phyloP scores from a whole-genome alignment of 2,888 invertebrate genomes.

The Pristionchus fissidentatus region DNA sequence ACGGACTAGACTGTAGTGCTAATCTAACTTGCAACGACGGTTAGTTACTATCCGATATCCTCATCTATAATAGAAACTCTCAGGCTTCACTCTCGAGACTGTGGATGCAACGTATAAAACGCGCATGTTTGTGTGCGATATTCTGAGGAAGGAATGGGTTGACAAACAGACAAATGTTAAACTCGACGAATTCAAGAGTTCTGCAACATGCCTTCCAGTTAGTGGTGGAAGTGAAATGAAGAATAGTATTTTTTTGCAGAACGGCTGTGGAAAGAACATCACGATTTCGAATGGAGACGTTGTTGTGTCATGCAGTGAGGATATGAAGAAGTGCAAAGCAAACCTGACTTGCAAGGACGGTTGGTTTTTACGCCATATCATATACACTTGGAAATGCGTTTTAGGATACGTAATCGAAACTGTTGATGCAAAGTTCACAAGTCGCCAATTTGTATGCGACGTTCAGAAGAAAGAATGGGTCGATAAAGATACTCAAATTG shows the following conservation, averaged over 20 bases:
- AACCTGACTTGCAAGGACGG: not conserved
- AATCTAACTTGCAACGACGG: conserved; percentile 1
- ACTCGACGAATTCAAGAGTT: not conserved
- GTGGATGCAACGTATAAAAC: not conserved
- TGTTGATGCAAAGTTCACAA: not conserved
- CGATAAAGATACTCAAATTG: not conserved
- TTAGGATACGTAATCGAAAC: not conserved
- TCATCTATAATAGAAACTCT: too few species aligned
- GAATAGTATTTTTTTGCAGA: not conserved
- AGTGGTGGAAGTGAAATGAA: not conserved
- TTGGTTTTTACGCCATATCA: too few species aligned
- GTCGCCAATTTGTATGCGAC: not conserved
- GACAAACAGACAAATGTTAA: not conserved
- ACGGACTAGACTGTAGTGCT: not conserved
- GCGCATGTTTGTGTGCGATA: not conserved
- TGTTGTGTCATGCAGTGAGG: conserved; percentile 3
- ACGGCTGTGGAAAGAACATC: too few species aligned
- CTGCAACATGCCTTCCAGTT: not conserved
- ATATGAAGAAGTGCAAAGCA: not conserved
- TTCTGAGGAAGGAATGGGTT: not conserved
- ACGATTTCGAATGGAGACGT: not conserved
- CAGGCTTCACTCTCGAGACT: not conserved
- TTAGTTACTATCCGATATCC: too few species aligned
- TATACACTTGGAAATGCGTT: too few species aligned
- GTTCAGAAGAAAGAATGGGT: not conserved